Evolutionary conservation across 1,140 invertebrate species (phyloP).

Genomic region (Ips nitidus): DNA sequence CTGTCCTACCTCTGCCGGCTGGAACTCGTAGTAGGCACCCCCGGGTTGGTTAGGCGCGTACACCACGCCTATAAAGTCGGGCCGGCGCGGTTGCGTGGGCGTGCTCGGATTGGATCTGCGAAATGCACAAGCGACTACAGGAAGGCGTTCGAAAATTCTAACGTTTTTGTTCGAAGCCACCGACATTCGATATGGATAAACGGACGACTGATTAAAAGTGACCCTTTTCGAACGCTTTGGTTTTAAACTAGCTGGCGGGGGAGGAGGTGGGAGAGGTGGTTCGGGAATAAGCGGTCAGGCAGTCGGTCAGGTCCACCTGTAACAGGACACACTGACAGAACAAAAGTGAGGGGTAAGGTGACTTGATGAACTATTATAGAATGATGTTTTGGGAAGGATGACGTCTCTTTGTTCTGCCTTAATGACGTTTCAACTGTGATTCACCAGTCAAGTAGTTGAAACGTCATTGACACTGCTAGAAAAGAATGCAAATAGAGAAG

Average conservation of each 20-base stretch:
- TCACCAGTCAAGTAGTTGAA: too few species aligned
- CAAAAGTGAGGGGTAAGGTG: not conserved
- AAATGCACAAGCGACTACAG: constrained; percentile 49
- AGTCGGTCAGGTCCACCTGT: constrained; percentile 38
- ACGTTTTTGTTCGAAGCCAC: not conserved
- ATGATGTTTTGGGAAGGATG: too few species aligned
- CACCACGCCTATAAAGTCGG: constrained; percentile 79
- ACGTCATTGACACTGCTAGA: not conserved
- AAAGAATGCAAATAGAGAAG: not conserved
- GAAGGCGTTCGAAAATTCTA: constrained; percentile 33
- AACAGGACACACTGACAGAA: constrained; percentile 22
- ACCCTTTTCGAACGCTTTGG: constrained; percentile 29
- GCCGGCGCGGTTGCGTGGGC: constrained; percentile 80
- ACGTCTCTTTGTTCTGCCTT: too few species aligned
- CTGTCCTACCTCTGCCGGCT: constrained; percentile 44
- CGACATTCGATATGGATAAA: not conserved
- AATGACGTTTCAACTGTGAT: too few species aligned
- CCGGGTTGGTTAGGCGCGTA: constrained; percentile 51
- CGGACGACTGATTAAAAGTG: not conserved
- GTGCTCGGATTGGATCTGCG: constrained; percentile 85
- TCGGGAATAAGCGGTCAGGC: constrained; percentile 30
- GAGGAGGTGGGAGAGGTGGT: constrained; percentile 18
- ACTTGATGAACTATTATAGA: not conserved
- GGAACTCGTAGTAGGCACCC: constrained; percentile 50
- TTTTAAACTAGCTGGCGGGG: constrained; percentile 28